phyloP scores from a whole-genome alignment of 2,888 invertebrate species.

The Pammene fasciana region DNA sequence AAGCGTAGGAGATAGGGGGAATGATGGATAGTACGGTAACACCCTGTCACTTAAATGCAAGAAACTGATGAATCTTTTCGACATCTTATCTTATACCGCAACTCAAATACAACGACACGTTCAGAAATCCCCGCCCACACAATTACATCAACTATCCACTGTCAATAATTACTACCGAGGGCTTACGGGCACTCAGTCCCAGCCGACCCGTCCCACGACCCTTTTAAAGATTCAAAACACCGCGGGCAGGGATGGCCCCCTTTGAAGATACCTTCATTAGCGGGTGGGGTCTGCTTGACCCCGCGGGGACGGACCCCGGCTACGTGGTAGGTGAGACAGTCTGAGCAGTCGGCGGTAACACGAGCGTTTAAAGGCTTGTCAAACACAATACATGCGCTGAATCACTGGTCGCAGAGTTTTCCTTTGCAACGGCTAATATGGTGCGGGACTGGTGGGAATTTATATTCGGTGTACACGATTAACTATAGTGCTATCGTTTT shows the following conservation, averaged over 20 bases:
- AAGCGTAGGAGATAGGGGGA: too few relatives aligned
- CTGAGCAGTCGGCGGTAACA: constrained; percentile 10
- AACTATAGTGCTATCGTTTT: too few relatives aligned
- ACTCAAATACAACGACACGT: neutral
- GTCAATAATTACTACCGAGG: constrained; percentile 41
- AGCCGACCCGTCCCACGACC: constrained; percentile 51
- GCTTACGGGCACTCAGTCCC: constrained; percentile 33
- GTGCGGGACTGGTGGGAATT: too few relatives aligned
- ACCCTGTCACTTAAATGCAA: too few relatives aligned
- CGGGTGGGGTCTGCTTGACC: constrained; percentile 66
- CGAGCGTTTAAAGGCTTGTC: constrained; percentile 10
- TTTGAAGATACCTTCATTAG: constrained; percentile 82
- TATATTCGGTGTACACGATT: too few relatives aligned
- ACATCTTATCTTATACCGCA: too few relatives aligned
- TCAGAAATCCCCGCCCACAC: constrained; percentile 21
- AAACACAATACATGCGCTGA: neutral
- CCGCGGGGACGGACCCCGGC: constrained; percentile 60
- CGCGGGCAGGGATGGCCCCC: constrained; percentile 69
- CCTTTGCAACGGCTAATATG: too few relatives aligned
- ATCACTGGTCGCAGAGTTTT: too few relatives aligned
- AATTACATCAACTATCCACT: constrained; percentile 36
- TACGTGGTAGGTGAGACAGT: constrained; percentile 44
- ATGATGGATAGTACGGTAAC: too few relatives aligned
- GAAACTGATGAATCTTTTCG: too few relatives aligned
- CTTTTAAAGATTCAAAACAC: constrained; percentile 79